phyloP scores from a whole-genome alignment of 2,113 vertebrate genomes.

The Podilymbus podiceps region DNA sequence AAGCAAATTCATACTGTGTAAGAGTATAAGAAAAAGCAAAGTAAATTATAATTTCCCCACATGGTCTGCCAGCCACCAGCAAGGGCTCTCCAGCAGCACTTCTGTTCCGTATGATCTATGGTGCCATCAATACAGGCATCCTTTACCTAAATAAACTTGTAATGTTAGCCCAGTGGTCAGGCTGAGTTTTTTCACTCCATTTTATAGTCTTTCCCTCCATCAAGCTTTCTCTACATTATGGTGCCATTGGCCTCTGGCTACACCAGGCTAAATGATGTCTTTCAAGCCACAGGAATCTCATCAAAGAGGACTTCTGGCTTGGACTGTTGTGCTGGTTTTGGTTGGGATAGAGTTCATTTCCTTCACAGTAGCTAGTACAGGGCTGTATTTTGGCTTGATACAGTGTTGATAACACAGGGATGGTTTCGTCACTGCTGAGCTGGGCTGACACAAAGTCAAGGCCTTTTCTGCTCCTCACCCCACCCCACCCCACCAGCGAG shows the following conservation, averaged over 20 bases:
- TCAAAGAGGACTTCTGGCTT: neutral
- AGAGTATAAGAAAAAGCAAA: neutral
- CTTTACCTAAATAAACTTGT: neutral
- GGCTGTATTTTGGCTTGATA: too few species aligned
- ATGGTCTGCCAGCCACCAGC: neutral
- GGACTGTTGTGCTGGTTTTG: too few species aligned
- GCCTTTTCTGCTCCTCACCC: too few species aligned
- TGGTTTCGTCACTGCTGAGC: too few species aligned
- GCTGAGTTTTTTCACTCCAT: neutral
- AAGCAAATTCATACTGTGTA: neutral
- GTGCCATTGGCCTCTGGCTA: rapidly evolving
- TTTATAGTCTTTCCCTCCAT: neutral
- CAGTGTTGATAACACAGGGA: too few species aligned
- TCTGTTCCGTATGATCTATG: neutral
- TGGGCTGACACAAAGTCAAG: too few species aligned
- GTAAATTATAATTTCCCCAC: neutral
- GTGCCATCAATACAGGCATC: neutral
- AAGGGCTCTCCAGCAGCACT: neutral
- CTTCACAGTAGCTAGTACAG: too few species aligned
- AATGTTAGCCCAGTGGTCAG: neutral
- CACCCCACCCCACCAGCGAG: too few species aligned
- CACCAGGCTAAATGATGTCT: neutral
- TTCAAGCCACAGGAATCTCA: neutral
- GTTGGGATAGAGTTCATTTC: too few species aligned
- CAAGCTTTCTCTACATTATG: rapidly evolving